Evolutionary conservation across 2,888 invertebrate genomes (phyloP), one percentile per base, ranked within the genome.

Genomic region (Stenurella melanura): DNA sequence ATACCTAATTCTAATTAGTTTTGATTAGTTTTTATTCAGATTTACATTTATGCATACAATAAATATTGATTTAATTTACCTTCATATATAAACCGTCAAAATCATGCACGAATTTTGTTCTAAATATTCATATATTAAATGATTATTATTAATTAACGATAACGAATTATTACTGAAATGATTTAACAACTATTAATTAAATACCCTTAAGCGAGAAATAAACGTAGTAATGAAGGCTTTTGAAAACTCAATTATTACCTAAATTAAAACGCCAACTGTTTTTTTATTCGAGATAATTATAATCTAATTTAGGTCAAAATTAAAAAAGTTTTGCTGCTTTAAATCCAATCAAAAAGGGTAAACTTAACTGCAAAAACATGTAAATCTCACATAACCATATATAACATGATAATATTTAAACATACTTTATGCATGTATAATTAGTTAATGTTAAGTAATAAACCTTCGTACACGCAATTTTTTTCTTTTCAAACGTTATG

Each of bases 371-470:
- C 10, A 64, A 42, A 64, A 38, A 42, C 64, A 42, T 21, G 64
- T 64, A 64, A 64, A 64, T 64, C 42, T 42, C 19, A 42, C 64
- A 12, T 64, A 64, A 50, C n/a, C 50, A n/a, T 50, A 42, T 42
- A 42, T 18, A 19, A 21, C 64, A 64, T 64, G 21, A 64, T 64
- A 64, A 42, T 42, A 11, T 21, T 42, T 50, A 50, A 50, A 18
- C 12, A 11, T 42, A 38, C 11, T 6, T 42, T 42, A 38, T 42
- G 38, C 18, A 64, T 64, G 42, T 64, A 64, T 15, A 64, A 64
- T 64, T 42, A 64, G 42, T 42, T 42, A 42, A 42, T 64, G 42
- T 64, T 64, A 42, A 19, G 64, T 18, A 42, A 64, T 64, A 64
- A 64, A 19, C 10, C 19, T 12, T 19, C 18, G 4, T 5, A 42